phyloP scores from a whole-genome alignment of 2,797 vertebrate genomes.

The Trichosurus vulpecula region DNA sequence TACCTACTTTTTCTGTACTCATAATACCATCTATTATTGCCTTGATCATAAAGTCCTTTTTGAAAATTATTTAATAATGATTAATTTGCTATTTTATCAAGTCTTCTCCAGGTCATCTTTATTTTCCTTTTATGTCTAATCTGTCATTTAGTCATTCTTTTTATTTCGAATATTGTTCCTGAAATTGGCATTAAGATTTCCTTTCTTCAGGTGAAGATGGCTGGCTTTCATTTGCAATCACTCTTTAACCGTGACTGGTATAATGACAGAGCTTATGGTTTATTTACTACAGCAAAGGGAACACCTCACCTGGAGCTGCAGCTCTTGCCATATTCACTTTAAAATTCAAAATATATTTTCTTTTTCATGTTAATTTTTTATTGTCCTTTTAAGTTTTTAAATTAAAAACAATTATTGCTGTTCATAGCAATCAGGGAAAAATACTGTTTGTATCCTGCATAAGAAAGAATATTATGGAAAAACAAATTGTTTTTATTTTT shows the following conservation, averaged over 20 bases:
- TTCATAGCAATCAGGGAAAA: background rate
- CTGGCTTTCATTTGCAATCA: slow-evolving; percentile 44
- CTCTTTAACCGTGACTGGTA: background rate
- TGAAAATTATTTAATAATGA: slow-evolving; percentile 27
- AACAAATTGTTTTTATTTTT: background rate
- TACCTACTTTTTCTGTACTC: slow-evolving; percentile 5
- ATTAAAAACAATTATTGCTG: background rate
- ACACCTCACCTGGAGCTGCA: slow-evolving; percentile 21
- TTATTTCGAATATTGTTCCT: slow-evolving; percentile 19
- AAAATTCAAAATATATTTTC: slow-evolving; percentile 29
- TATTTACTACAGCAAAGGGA: background rate
- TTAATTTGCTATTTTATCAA: slow-evolving; percentile 16
- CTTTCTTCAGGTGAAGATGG: slow-evolving; percentile 49
- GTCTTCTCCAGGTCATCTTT: background rate
- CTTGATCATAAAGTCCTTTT: background rate
- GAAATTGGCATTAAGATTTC: slow-evolving; percentile 48
- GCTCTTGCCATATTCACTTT: slow-evolving; percentile 13
- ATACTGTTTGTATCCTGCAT: background rate
- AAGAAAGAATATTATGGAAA: background rate
- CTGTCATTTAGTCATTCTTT: slow-evolving; percentile 13
- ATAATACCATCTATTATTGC: background rate
- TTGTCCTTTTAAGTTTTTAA: background rate
- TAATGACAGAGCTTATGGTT: background rate
- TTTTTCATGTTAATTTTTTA: slow-evolving; percentile 26
- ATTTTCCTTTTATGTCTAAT: slow-evolving; percentile 14